These are phyloP conservation scores for Lysandra bellargus DNA, from an alignment of 2,888 invertebrate genomes.

Conservation along the genomic window DNA sequence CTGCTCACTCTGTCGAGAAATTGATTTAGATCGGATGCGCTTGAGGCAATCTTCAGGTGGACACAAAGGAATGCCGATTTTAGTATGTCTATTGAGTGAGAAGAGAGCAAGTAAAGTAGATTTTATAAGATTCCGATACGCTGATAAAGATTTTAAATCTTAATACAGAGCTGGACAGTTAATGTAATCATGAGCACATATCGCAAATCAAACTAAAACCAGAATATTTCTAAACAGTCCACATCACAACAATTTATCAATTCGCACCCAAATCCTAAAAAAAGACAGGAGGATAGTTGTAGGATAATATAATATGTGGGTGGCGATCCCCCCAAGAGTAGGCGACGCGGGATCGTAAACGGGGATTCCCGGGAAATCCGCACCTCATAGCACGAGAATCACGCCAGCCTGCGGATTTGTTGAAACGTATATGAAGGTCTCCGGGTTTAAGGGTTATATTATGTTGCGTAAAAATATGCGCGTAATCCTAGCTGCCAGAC, in stretches of 20 bases:
- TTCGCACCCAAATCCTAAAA: neutral
- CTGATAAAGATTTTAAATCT: too few relatives aligned
- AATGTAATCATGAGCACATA: too few relatives aligned
- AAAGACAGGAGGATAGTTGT: neutral
- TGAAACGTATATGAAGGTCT: slow-evolving; percentile 41
- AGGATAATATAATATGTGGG: slow-evolving; percentile 13
- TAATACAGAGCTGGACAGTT: too few relatives aligned
- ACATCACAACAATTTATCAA: neutral
- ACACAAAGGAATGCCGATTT: neutral
- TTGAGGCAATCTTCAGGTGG: neutral
- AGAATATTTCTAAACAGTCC: neutral
- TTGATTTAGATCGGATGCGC: slow-evolving; percentile 10
- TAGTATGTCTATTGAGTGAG: neutral
- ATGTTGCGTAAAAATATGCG: slow-evolving; percentile 8
- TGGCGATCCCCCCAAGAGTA: slow-evolving; percentile 34
- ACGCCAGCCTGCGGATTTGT: slow-evolving; percentile 54
- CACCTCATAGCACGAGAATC: slow-evolving; percentile 73
- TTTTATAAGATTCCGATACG: too few relatives aligned
- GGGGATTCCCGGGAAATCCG: slow-evolving; percentile 73
- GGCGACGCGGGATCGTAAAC: slow-evolving; percentile 61
- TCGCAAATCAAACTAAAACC: too few relatives aligned
- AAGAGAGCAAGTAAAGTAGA: neutral
- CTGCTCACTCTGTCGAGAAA: slow-evolving; percentile 48
- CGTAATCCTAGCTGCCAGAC: slow-evolving; percentile 1
- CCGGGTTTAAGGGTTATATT: slow-evolving; percentile 6